These are phyloP conservation scores for Branchinecta lindahli DNA, from an alignment of 1,140 invertebrate genomes.

Conservation along the genomic window DNA sequence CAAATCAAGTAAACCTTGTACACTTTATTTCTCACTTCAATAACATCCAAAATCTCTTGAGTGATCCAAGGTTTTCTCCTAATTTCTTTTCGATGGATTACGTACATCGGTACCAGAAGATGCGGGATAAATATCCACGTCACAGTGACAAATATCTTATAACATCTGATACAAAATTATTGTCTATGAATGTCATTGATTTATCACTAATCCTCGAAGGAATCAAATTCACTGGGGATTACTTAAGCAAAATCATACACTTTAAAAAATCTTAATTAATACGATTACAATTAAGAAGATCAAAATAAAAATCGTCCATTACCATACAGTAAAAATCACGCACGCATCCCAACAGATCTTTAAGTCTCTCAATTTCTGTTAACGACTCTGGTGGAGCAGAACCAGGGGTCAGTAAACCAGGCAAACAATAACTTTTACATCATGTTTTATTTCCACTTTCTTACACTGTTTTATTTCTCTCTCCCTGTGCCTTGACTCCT, in stretches of 20 bases:
- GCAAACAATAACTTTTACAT: conserved; percentile 9
- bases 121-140: not conserved
- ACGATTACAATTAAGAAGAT: conserved; percentile 6
- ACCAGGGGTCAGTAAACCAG: conserved; percentile 7
- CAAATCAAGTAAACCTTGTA: too few relatives aligned
- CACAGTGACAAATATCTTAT: conserved; percentile 1
- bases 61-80: too few relatives aligned
- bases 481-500: conserved; percentile 4
- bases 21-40: too few relatives aligned
- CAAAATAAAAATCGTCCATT: conserved; percentile 6
- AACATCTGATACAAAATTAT: conserved; percentile 1
- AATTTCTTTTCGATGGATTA: too few relatives aligned
- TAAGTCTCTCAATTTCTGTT: conserved; percentile 1
- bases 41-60: too few relatives aligned
- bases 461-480: not conserved
- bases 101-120: too few relatives aligned
- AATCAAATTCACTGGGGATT: conserved; percentile 1
- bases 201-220: conserved; percentile 1
- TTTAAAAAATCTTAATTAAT: conserved; percentile 3
- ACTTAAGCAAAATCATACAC: conserved; percentile 1
- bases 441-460: not conserved
- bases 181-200: conserved; percentile 6
- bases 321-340: not conserved
- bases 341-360: not conserved
- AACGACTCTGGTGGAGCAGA: conserved; percentile 1